Evolutionary conservation across 1,140 invertebrate species (phyloP).

Genomic region (Bombus vancouverensis): DNA sequence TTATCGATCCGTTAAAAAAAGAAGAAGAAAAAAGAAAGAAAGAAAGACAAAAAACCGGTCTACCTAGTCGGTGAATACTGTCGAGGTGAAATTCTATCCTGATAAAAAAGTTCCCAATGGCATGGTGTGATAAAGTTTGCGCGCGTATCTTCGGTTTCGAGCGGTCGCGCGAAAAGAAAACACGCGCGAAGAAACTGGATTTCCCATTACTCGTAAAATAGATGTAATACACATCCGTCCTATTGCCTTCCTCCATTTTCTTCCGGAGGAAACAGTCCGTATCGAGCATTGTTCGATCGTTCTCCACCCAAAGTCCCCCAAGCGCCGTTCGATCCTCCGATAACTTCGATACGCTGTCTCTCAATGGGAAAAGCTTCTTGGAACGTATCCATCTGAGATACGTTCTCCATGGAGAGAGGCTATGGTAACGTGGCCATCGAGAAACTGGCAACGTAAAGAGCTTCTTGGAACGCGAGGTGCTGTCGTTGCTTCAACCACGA

Average conservation of each 20-base stretch:
- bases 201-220: slow-evolving; percentile 40
- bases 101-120: background rate
- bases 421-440: slow-evolving; percentile 9
- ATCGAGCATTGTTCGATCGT: slow-evolving; percentile 41
- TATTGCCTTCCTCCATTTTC: slow-evolving; percentile 21
- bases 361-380: slow-evolving; percentile 40
- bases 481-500: background rate
- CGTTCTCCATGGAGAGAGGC: slow-evolving; percentile 7
- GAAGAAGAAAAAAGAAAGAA: background rate
- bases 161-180: slow-evolving; percentile 1
- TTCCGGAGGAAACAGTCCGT: background rate
- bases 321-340: slow-evolving; percentile 4
- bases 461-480: background rate
- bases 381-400: slow-evolving; percentile 42
- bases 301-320: background rate
- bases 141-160: too few relatives aligned
- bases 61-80: background rate
- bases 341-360: slow-evolving; percentile 34
- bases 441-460: slow-evolving; percentile 2
- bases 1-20: background rate
- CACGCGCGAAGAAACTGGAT: slow-evolving; percentile 1
- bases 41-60: background rate
- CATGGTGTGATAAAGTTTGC: too few relatives aligned
- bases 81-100: background rate
- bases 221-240: slow-evolving; percentile 39